Evolutionary conservation across 2,797 vertebrate species (phyloP).

Genomic region (Carduelis carduelis): DNA sequence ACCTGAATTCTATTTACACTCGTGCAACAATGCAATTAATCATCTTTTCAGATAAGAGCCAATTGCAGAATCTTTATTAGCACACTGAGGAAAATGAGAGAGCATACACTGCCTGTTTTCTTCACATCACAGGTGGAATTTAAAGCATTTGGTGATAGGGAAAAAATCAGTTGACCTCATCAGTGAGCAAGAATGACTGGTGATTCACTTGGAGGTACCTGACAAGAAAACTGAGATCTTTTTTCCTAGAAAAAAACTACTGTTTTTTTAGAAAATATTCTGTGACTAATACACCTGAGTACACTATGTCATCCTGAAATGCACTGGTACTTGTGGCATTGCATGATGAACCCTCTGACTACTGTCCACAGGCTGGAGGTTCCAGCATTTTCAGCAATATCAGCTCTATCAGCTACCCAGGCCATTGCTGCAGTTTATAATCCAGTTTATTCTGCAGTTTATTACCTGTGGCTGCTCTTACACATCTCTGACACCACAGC

Average conservation of each 20-base stretch:
- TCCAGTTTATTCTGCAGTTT: background rate
- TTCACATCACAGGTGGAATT: background rate
- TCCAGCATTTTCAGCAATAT: background rate
- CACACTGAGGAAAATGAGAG: background rate
- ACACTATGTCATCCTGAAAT: background rate
- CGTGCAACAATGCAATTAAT: background rate
- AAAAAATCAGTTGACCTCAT: background rate
- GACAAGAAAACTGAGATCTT: background rate
- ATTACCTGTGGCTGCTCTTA: background rate
- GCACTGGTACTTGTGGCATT: background rate
- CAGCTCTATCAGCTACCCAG: background rate
- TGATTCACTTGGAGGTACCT: background rate
- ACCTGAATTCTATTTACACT: background rate
- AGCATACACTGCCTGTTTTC: background rate
- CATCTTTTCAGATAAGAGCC: background rate
- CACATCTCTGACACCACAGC: background rate
- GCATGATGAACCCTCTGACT: background rate
- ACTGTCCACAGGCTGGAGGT: background rate
- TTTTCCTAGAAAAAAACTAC: background rate
- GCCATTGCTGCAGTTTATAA: background rate
- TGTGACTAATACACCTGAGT: background rate
- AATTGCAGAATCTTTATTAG: background rate
- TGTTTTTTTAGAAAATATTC: background rate
- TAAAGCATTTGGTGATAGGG: background rate
- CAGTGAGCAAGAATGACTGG: background rate